Evolutionary conservation across 2,888 invertebrate species (phyloP), one percentile per base, ranked within the genome.

Genomic region (Agrilus cyanescens): DNA sequence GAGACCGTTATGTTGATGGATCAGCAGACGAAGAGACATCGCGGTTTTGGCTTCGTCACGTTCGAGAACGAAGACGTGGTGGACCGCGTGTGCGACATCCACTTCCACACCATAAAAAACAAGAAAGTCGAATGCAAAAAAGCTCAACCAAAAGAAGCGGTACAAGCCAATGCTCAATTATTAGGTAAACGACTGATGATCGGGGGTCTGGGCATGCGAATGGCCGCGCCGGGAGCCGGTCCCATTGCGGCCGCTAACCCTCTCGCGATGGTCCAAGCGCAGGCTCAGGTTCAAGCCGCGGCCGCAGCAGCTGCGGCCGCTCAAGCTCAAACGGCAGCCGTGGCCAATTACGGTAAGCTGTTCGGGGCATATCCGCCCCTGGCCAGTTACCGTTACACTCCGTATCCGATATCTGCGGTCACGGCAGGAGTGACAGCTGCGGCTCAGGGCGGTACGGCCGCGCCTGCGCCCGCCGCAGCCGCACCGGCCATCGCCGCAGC

Each of bases 1-100:
- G 90, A 90, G 67, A 87, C 89, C 20, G 89, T 89, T 13, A 89
- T 90, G 89, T 74, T 90, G 53, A 90, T 90, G 89, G 89, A 90
- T 64, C 89, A 90, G 68, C 89, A 90, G 68, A 90, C 90, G 25
- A 89, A 89, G 61, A 79, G 90, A 44, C 89, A 90, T 64, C 76
- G 90, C 41, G 90, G 90, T 49, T 90, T 90, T 65, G 90, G 89
- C 31, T 90, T 90, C 68, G 89, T 90, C 46, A 90, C 89, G 32
- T 90, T 90, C 68, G 89, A 89, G 63, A 85, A 84, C 56, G 89
- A 90, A 65, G 89, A 90, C 63, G 86, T 88, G 2, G 90, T 90
- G 13, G 90, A 90, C 63, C 78, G 87, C 50, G 89, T 90, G n/a
- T 89, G 89, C 70, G 89, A 90, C 60, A 89, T 90, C 38, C 90